These are phyloP conservation scores for Agrypnia vestita DNA, from an alignment of 1,140 invertebrate species.

Conservation along the genomic window DNA sequence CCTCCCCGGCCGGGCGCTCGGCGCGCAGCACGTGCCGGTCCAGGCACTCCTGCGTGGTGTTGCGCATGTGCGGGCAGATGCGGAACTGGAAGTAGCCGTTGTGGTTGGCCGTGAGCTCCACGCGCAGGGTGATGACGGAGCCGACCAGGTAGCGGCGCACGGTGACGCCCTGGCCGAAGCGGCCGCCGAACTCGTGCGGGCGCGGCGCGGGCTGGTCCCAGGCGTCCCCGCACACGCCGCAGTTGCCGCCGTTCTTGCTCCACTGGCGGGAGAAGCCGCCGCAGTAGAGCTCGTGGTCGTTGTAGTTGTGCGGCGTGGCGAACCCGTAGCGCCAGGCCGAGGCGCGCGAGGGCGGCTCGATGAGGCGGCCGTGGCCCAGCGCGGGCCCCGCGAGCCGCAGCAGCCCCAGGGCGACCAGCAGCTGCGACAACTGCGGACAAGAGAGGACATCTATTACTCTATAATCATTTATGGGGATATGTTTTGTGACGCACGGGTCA, in stretches of 20 bases:
- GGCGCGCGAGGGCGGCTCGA: constrained; percentile 88
- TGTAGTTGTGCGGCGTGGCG: constrained; percentile 85
- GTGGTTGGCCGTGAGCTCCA: constrained; percentile 87
- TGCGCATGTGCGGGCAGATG: constrained; percentile 79
- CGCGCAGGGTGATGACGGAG: constrained; percentile 79
- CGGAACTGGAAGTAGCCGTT: constrained; percentile 92
- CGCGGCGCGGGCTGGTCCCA: constrained; percentile 83
- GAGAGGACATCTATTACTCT: neutral
- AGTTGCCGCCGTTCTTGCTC: constrained; percentile 83
- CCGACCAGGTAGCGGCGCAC: constrained; percentile 82
- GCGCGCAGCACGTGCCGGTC: constrained; percentile 79
- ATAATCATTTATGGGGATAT: too few relatives aligned
- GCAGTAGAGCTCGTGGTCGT: constrained; percentile 92
- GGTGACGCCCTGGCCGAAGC: constrained; percentile 86
- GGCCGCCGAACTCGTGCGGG: constrained; percentile 88
- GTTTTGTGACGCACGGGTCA: too few relatives aligned
- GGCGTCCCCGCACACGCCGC: constrained; percentile 90
- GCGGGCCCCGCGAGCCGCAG: constrained; percentile 10
- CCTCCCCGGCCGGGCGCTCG: constrained; percentile 61
- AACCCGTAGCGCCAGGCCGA: constrained; percentile 88
- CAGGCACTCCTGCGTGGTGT: constrained; percentile 83
- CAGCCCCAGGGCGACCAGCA: neutral
- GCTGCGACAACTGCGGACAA: neutral
- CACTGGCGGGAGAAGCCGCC: constrained; percentile 89
- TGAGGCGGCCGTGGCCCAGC: constrained; percentile 82